A percentile compares a stretch with the other conserved stretches of the same genome.
phyloP scores from a whole-genome alignment of 2,113 vertebrate species.

The Cromileptes altivelis region DNA sequence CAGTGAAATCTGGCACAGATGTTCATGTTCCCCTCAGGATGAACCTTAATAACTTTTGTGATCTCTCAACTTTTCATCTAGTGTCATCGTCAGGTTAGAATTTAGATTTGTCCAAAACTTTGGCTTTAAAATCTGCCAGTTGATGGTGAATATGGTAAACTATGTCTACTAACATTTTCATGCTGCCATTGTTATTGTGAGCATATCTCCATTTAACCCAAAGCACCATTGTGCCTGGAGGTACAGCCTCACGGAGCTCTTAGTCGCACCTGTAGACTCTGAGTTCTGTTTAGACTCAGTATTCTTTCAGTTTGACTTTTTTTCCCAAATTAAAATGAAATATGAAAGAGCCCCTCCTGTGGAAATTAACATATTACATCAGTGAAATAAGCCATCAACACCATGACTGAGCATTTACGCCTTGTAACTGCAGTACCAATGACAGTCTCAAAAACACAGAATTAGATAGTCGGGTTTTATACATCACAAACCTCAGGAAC shows the following conservation, averaged over 20 bases:
- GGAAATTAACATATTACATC: no score
- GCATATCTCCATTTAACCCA: conserved; percentile 2
- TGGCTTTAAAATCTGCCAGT: not conserved
- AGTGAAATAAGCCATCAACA: no score
- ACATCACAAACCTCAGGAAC: no score
- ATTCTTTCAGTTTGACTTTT: not conserved
- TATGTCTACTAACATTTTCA: not conserved
- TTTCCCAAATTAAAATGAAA: not conserved
- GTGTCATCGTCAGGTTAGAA: not conserved
- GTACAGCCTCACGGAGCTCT: not conserved
- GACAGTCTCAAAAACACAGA: no score
- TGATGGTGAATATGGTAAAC: not conserved
- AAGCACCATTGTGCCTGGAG: not conserved
- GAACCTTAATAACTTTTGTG: not conserved
- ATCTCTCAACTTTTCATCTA: not conserved
- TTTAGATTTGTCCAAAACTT: not conserved
- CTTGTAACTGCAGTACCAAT: no score
- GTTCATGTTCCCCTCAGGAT: not conserved
- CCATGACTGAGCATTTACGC: no score
- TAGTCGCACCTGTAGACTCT: no score
- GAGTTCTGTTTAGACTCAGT: no score
- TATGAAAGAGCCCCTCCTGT: no score
- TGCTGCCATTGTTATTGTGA: not conserved
- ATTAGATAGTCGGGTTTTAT: no score
- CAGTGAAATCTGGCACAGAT: not conserved